Conservation (phyloP, 2,888 invertebrate species). For the Uropetala carovei region DNA sequence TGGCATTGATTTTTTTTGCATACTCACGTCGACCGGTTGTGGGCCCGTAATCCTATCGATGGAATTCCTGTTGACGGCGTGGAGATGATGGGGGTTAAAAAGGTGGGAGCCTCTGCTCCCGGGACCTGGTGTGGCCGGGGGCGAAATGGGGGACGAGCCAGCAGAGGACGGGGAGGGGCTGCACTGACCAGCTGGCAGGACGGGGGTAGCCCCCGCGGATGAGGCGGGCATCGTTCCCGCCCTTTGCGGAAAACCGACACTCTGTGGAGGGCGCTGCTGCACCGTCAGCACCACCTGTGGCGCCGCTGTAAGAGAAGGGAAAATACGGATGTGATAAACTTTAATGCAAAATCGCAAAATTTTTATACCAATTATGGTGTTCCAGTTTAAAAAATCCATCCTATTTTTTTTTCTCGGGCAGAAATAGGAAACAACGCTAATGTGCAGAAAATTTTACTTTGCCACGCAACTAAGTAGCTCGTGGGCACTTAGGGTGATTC, state of each 20-base stretch:
- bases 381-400: no score
- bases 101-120: conserved; percentile 68
- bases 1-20: neutral
- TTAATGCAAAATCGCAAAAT: no score
- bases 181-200: conserved; percentile 74
- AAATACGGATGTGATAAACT: neutral
- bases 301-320: conserved; percentile 77
- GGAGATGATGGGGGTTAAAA: conserved; percentile 72
- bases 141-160: conserved; percentile 73
- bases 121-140: conserved; percentile 70
- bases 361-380: no score
- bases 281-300: conserved; percentile 84
- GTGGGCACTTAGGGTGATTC: no score
- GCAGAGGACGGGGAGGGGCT: conserved; percentile 73
- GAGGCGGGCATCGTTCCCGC: conserved; percentile 61
- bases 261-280: conserved; percentile 77
- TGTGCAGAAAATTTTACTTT: no score
- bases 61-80: conserved; percentile 73
- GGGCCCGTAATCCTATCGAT: conserved; percentile 86
- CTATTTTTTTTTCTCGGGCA: no score
- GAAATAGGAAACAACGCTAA: no score
- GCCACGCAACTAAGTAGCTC: no score
- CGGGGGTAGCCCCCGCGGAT: conserved; percentile 75
- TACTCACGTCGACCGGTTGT: conserved; percentile 91
- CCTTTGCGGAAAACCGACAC: neutral